These are phyloP conservation scores for Trematomus loennbergii DNA, from an alignment of 2,113 vertebrate genomes.

Conservation along the genomic window DNA sequence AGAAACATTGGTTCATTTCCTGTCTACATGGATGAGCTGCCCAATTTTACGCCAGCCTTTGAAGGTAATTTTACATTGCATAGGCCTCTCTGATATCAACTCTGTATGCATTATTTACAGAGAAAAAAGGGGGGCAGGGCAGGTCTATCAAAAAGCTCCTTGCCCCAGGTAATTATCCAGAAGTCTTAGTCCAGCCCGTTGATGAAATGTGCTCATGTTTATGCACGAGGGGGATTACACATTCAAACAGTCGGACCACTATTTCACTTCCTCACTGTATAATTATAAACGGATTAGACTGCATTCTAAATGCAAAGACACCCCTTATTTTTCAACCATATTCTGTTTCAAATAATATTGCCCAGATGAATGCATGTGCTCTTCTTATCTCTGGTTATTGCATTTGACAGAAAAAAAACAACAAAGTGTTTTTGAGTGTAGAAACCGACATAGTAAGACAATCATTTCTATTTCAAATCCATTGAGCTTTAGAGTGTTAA, in stretches of 20 bases:
- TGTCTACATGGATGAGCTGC: slow-evolving; percentile 83
- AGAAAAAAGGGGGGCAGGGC: slow-evolving; percentile 49
- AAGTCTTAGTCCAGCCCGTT: slow-evolving; percentile 71
- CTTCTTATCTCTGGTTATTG: slow-evolving; percentile 65
- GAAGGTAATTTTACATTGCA: slow-evolving; percentile 85
- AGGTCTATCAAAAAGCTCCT: slow-evolving; percentile 66
- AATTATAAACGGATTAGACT: slow-evolving; percentile 84
- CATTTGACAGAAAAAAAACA: slow-evolving; percentile 30
- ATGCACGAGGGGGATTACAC: slow-evolving; percentile 91
- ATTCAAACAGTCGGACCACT: slow-evolving; percentile 75
- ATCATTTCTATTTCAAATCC: slow-evolving; percentile 69
- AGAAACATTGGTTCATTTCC: slow-evolving; percentile 91
- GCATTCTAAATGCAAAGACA: slow-evolving; percentile 76
- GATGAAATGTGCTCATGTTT: slow-evolving; percentile 92
- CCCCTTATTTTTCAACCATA: slow-evolving; percentile 67
- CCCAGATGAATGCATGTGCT: slow-evolving; percentile 50
- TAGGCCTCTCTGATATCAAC: slow-evolving; percentile 84
- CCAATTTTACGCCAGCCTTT: slow-evolving; percentile 92
- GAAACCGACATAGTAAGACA: slow-evolving; percentile 35
- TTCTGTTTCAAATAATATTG: slow-evolving; percentile 74
- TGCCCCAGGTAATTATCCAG: slow-evolving; percentile 79
- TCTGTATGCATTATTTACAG: slow-evolving; percentile 86
- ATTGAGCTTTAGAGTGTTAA: slow-evolving; percentile 74
- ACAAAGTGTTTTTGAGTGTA: slow-evolving; percentile 45
- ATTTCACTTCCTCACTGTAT: slow-evolving; percentile 75